These are phyloP conservation scores for Ophion ellenae DNA, from an alignment of 2,888 invertebrate genomes.

Conservation along the genomic window DNA sequence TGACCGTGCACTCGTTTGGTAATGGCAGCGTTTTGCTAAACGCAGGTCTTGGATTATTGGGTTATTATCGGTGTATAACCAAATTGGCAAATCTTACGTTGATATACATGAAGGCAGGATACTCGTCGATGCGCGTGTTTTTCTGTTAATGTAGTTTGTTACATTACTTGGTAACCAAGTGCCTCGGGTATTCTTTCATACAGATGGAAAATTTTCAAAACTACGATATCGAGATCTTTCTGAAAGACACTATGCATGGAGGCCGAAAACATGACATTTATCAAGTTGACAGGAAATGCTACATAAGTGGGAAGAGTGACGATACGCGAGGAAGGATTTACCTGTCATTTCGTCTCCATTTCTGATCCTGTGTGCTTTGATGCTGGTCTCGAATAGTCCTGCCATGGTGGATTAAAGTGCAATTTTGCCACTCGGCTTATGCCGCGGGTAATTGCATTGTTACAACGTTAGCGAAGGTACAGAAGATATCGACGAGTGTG, in stretches of 20 bases:
- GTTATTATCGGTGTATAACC: constrained; percentile 56
- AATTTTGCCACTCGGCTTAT: constrained; percentile 79
- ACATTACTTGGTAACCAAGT: not conserved
- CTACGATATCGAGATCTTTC: not conserved
- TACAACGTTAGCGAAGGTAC: constrained; percentile 73
- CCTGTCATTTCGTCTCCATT: constrained; percentile 20
- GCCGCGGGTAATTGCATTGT: constrained; percentile 81
- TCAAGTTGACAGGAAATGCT: not conserved
- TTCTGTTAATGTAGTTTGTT: not conserved
- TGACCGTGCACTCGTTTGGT: constrained; percentile 11
- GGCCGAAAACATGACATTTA: not conserved
- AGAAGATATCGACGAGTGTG: not conserved
- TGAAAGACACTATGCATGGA: too few relatives aligned
- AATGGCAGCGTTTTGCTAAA: constrained; percentile 46
- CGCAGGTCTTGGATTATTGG: constrained; percentile 2
- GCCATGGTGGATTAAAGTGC: constrained; percentile 77
- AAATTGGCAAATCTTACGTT: constrained; percentile 40
- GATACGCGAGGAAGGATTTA: constrained; percentile 19
- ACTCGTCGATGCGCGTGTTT: not conserved
- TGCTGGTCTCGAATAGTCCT: constrained; percentile 57
- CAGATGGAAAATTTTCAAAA: not conserved
- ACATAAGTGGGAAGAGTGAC: not conserved
- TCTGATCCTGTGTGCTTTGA: constrained; percentile 40
- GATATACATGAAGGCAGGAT: constrained; percentile 34
- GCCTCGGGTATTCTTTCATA: not conserved